Evolutionary conservation across 2,113 vertebrate genomes (phyloP).

Genomic region (Salvelinus sp.): DNA sequence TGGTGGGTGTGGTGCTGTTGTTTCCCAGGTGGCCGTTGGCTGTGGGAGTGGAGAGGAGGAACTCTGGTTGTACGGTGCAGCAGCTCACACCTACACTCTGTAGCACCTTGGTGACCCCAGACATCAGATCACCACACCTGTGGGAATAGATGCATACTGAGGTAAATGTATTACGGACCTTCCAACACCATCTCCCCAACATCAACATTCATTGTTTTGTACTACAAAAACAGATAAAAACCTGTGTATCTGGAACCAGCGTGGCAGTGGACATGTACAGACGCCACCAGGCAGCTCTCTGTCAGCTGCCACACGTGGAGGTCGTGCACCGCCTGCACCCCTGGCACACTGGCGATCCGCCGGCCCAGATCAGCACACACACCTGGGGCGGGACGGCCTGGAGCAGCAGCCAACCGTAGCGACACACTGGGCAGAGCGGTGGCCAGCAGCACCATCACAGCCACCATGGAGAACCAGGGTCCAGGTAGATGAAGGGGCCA

Average conservation of each 20-base stretch:
- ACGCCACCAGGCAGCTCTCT: slow-evolving; percentile 61
- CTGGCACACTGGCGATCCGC: slow-evolving; percentile 59
- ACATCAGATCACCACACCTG: slow-evolving; percentile 63
- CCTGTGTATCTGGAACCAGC: slow-evolving; percentile 52
- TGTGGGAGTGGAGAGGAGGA: slow-evolving; percentile 24
- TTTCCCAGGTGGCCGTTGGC: neutral
- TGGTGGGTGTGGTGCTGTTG: neutral
- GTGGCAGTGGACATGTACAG: slow-evolving; percentile 72
- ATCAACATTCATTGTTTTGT: no score
- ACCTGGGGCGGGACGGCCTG: slow-evolving; percentile 66
- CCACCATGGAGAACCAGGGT: slow-evolving; percentile 66
- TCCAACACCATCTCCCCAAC: neutral
- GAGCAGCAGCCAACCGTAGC: slow-evolving; percentile 67
- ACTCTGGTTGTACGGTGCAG: slow-evolving; percentile 77
- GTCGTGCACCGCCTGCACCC: slow-evolving; percentile 72
- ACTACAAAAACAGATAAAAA: slow-evolving; percentile 8
- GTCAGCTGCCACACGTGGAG: slow-evolving; percentile 77
- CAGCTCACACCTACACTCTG: slow-evolving; percentile 63
- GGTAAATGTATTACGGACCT: neutral
- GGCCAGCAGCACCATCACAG: slow-evolving; percentile 55
- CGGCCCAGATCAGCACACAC: slow-evolving; percentile 48
- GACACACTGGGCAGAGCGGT: slow-evolving; percentile 50
- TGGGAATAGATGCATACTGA: neutral
- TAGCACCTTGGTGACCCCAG: slow-evolving; percentile 61
- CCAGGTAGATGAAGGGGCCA: slow-evolving; percentile 64